These are phyloP conservation scores for Drosophila borealis DNA, from an alignment of 2,888 invertebrate species.

Conservation along the genomic window DNA sequence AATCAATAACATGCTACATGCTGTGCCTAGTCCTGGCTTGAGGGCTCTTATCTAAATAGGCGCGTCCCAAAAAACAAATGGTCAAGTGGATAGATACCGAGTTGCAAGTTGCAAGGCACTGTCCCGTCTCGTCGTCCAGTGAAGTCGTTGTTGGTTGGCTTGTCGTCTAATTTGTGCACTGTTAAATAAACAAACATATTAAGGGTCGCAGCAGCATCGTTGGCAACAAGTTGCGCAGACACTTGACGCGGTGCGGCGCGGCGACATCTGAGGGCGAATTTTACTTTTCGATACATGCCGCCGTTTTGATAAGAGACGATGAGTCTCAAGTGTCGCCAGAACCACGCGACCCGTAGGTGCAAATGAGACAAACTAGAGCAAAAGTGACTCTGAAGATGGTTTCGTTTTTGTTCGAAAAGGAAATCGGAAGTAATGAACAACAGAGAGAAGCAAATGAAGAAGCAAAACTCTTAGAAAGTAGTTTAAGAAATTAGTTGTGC, in stretches of 20 bases:
- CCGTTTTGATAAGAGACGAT: slow-evolving; percentile 40
- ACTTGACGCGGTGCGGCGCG: slow-evolving; percentile 55
- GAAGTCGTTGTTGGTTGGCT: slow-evolving; percentile 21
- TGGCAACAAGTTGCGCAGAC: slow-evolving; percentile 44
- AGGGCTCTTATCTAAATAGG: slow-evolving; percentile 74
- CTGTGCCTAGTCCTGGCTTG: slow-evolving; percentile 46
- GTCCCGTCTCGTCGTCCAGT: background rate
- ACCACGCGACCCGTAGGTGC: slow-evolving; percentile 38
- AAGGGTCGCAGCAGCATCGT: slow-evolving; percentile 36
- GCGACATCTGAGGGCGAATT: slow-evolving; percentile 52
- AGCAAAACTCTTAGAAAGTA: background rate
- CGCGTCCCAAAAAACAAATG: slow-evolving; percentile 79
- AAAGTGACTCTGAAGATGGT: background rate
- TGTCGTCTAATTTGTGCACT: slow-evolving; percentile 78
- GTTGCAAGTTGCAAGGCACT: background rate
- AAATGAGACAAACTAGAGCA: slow-evolving; percentile 11
- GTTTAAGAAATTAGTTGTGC: no score
- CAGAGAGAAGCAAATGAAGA: background rate
- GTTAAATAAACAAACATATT: slow-evolving; percentile 78
- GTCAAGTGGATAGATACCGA: slow-evolving; percentile 74
- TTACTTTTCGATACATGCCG: slow-evolving; percentile 51
- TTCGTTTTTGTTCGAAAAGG: no score
- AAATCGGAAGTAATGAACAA: slow-evolving; percentile 7
- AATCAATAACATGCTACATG: slow-evolving; percentile 28
- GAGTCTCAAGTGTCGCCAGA: slow-evolving; percentile 44